Evolutionary conservation across 2,797 vertebrate genomes (phyloP), one percentile per base, ranked within the genome.

Genomic region (Leptoclinus maculatus): DNA sequence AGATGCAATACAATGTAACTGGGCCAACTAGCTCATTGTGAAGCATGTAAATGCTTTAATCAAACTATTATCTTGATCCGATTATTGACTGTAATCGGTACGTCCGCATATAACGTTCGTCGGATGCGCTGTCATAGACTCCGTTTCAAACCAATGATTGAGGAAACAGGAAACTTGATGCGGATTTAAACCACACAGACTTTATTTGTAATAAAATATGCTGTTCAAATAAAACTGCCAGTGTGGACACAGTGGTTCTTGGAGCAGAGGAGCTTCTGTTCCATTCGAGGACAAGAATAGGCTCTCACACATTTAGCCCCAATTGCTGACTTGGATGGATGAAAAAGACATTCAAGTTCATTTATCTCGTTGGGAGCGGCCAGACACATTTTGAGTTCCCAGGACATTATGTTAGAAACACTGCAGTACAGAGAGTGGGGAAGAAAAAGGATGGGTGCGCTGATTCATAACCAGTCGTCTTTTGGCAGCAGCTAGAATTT

Each of bases 391-490:
- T 64, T 21, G 41, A 72, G 51, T 78, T 34, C 64, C 62, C 62
- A 63, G 63, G 57, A 74, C 54, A 80, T 84, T 65, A 54, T 38
- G 59, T 82, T 69, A 79, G 66, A 83, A 82, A 76, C 54, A 43
- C 65, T 49, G 76, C 72, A 23, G 70, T 12, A 51, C 53, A 59
- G 49, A 65, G 64, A 1, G 23, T 73, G 58, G 68, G 78, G 10
- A 41, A 43, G 4, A 43, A 49, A 66, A 14, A 84, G 74, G 64
- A 73, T 27, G 51, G 71, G 66, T 74, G 76, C 43, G 45, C 51
- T 86, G 80, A 90, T 78, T 89, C 82, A 85, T 43, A 41, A 39
- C 66, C 56, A 72, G 38, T n/a, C 47, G 29, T 71, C 36, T 64
- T 78, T 85, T 76, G 66, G 73, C 73, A 82, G 57, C 39, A 34